Base-by-base conservation (phyloP, 2,113 vertebrate genomes). In the Erpornis zantholeuca region DNA sequence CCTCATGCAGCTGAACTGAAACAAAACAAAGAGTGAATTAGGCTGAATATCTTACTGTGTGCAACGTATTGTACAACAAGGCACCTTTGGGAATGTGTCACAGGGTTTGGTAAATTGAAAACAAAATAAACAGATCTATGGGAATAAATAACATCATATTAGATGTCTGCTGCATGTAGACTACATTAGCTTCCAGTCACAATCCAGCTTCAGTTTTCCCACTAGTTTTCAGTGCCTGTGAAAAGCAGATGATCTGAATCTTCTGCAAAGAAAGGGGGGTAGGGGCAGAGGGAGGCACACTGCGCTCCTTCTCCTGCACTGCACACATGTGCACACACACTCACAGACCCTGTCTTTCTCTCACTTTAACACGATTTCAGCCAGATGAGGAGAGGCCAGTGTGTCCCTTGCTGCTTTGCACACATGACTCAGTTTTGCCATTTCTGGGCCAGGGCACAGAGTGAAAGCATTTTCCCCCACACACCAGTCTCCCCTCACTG, bases 121-220 rank as follows among this genome's bases (percentile, higher is more conserved):
- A 96, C 96, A 98, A 97, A 97, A 97, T 97, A 97, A 97, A 97
- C 97, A 97, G 95, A 97, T 97, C 97, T 97, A 92, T 97, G 97
- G 94, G 97, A 97, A 98, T 98, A 98, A 97, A 98, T 98, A 97
- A 97, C 97, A 96, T 97, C 95, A 95, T 97, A 97, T 96, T 97
- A 97, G 97, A 94, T 95, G 96, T 93, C 95, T 95, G 96, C 91
- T 84, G 94, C 92, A 79, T 91, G 93, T 90, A 97, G 96, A 93
- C 96, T 92, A 73, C 90, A 95, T 96, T 95, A 95, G 86, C 93
- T 96, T 91, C 82, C 75, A 95, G 94, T 84, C 93, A 94, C 87
- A 96, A 85, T 40, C 82, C 72, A 8, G 69, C 88, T 86, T 36
- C 27, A 11, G 88, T 86, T 96, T 96, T 82, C 88, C 86, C 92